Base-by-base conservation (phyloP, 2,888 invertebrate species). In the Pandemis corylana region DNA sequence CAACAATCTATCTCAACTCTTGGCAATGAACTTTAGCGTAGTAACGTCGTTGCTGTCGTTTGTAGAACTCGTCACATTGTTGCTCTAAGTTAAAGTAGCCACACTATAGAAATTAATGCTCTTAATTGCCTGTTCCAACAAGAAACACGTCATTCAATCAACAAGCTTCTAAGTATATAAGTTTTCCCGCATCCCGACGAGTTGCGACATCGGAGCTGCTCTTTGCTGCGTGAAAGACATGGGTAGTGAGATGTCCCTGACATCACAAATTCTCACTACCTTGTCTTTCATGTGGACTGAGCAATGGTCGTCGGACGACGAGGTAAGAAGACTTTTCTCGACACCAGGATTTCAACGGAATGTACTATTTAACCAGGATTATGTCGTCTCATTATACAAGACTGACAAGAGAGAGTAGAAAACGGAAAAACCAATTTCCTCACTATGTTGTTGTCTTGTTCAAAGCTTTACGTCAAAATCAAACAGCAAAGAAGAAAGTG, bases 191-290 rank as follows among this genome's bases (percentile, higher is more conserved):
- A 51, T 53, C 36, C 2, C n/a, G 5, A 9, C 67, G n/a, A 36
- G 15, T 6, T n/a, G 10, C 9, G 70, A 13, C 76, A 75, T 61
- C 75, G 76, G 53, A 81, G 61, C 65, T 85, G 93, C 93, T 91
- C 91, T 91, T 93, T 95, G 92, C 96, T 95, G 90, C 95, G 92
- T 98, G 98, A 98, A 98, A 98, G 98, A 98, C 98, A 97, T 97
- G 98, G 97, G 98, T 98, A 98, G 98, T 97, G 98, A 98, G 98
- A 98, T 98, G 98, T 94, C 90, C 84, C 95, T 95, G 91, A 92
- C 94, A 90, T 89, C 90, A 89, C 86, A 88, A 90, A 89, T 93
- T 95, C 98, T 98, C 98, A 98, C 98, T 98, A 98, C 97, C 97
- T 97, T 98, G 98, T 98, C 98, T 98, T 98, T 98, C 98, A 98